Evolutionary conservation across 2,797 vertebrate species (phyloP).

Genomic region (Alouatta caraya): DNA sequence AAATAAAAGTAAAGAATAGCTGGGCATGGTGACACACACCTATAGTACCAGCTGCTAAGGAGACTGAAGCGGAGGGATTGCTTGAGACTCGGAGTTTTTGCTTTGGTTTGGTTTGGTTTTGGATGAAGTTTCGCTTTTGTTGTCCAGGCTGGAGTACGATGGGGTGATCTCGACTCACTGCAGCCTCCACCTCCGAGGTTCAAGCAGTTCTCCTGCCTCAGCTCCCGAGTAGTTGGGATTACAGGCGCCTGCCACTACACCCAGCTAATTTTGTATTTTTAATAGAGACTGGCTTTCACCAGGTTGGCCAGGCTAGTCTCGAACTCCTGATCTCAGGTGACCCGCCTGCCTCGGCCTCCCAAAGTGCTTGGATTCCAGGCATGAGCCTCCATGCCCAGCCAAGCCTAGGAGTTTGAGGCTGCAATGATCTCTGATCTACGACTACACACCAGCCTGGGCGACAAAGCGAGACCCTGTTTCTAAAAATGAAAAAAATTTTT

Average conservation of each 20-base stretch:
- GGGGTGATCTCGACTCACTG: background rate
- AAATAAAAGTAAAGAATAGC: background rate
- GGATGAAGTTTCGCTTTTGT: background rate
- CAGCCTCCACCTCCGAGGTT: background rate
- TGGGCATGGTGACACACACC: background rate
- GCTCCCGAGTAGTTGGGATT: background rate
- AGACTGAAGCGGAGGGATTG: background rate
- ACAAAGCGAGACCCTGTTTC: background rate
- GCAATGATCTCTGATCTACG: background rate
- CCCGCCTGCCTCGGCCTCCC: fast-evolving
- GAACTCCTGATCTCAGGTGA: background rate
- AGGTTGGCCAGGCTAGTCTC: background rate
- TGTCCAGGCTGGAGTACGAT: background rate
- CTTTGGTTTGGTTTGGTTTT: background rate
- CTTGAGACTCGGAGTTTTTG: background rate
- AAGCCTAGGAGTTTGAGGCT: background rate
- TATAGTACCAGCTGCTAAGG: background rate
- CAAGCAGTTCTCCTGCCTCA: background rate
- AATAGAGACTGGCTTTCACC: background rate
- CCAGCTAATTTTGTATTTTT: background rate
- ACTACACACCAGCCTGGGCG: background rate
- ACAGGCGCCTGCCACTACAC: background rate
- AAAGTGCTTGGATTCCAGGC: background rate
- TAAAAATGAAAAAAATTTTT: background rate
- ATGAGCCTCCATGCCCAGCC: background rate